Base-by-base conservation (phyloP, 2,797 vertebrate genomes). In the Lithobates sylvaticus region DNA sequence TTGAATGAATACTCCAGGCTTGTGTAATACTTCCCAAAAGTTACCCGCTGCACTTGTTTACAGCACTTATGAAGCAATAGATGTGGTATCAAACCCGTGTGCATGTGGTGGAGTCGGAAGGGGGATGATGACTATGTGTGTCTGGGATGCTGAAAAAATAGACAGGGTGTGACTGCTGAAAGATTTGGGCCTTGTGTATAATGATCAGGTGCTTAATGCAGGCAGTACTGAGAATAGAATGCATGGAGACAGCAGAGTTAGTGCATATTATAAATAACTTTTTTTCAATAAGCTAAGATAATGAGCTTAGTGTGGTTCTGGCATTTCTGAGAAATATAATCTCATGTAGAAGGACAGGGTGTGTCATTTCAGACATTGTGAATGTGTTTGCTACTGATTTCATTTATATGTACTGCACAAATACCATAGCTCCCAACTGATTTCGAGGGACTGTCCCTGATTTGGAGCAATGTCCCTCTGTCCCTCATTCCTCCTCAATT, bases 21-120 rank as follows among this genome's bases (percentile, higher is more conserved):
- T 27, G 44, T 81, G 44, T 71, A 39, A 13, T 29, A 81, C 21
- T 83, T 77, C 80, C 74, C 79, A 65, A 67, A 82, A 47, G 68
- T 21, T 18, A 29, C 16, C 72, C 42, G 6, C 23, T 39, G 34
- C 74, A 82, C 27, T 34, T 86, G 44, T 77, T 86, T 72, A 83
- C 44, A 26, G 18, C 67, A 61, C 26, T 47, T 64, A 39, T 54
- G 39, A 50, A 69, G 27, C 29, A 73, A 72, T 10, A 36, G 64
- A n/a, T 10, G 27, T 0, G 64, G 50, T 84, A 32, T 71, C 16
- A 74, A 26, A 21, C 47, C 10, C 10, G 21, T 23, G 21, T 58
- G 54, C 54, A 58, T 58, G 54, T 23, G 54, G 7, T 61, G 54
- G 54, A 23, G 21, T 61, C 18, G 7, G 54, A 6, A n/a, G 21